A percentile compares a stretch with the other conserved stretches of the same genome.
Evolutionary conservation across 2,113 vertebrate species (phyloP).

Genomic region (Pygoscelis adeliae): DNA sequence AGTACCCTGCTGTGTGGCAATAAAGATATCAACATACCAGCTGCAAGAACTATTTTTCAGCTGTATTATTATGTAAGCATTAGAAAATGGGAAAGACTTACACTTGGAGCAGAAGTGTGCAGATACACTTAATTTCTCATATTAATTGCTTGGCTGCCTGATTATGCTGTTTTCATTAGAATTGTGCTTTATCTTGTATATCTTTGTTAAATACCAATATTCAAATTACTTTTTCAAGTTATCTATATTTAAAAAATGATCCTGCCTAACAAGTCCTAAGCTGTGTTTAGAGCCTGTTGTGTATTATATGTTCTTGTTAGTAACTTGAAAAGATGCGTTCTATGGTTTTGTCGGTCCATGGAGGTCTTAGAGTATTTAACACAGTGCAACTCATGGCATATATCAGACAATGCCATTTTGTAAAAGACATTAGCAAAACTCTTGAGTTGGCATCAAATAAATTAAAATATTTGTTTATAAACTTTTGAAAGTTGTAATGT

Average conservation of each 20-base stretch:
- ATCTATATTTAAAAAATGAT: background rate
- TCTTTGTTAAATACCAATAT: background rate
- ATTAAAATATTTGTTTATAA: background rate
- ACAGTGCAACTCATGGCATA: background rate
- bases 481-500: background rate
- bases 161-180: background rate
- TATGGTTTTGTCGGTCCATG: accelerated
- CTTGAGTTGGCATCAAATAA: background rate
- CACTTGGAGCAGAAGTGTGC: background rate
- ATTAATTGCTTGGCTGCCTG: background rate
- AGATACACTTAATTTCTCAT: background rate
- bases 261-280: background rate
- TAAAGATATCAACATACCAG: constrained; percentile 32
- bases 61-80: background rate
- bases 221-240: background rate
- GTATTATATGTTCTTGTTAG: background rate
- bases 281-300: background rate
- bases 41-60: background rate
- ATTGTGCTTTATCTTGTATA: background rate
- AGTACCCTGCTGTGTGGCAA: background rate
- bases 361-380: background rate
- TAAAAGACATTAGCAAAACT: background rate
- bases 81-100: background rate
- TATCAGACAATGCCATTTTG: background rate
- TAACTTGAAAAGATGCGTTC: background rate